Evolutionary conservation across 2,888 invertebrate genomes (phyloP), one percentile per base, ranked within the genome.

Genomic region (Monopis laevigella): DNA sequence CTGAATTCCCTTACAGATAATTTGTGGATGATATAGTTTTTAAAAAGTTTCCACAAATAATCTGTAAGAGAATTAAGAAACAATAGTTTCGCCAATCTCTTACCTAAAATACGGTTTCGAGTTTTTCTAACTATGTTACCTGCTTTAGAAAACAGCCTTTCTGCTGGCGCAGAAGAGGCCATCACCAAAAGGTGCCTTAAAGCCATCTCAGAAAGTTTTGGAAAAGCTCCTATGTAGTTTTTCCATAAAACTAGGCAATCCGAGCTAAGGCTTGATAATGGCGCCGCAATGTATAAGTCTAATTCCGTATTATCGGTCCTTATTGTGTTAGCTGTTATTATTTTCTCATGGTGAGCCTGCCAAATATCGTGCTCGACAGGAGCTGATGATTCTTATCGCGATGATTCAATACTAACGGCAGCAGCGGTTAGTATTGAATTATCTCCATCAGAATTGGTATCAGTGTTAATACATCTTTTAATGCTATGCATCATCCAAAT

Each of bases 341-440:
- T 38, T 46, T 45, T 49, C 45, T 46, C 44, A 49, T 48, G 19
- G 43, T 49, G 45, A 41, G 38, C 44, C 43, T 45, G 46, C 46
- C 45, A 48, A 3, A 48, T 49, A 47, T 48, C 45, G 45, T 45
- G 45, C 40, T 30, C 45, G 43, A 45, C 28, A 41, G n/a, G n/a
- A n/a, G n/a, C n/a, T n/a, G n/a, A n/a, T n/a, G n/a, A n/a, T n/a
- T n/a, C n/a, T n/a, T 38, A 38, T 32, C 28, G 39, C n/a, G 34
- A 46, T 44, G 44, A 19, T 46, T 43, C 43, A 43, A 36, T 39
- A 26, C 10, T 4, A 28, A 12, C n/a, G n/a, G n/a, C 28, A 4
- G 5, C 28, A 4, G n/a, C 4, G n/a, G n/a, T n/a, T n/a, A n/a
- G n/a, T n/a, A n/a, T n/a, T n/a, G n/a, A n/a, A n/a, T n/a, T n/a